Percentiles rank a stretch among this genome's conserved stretches.
Evolutionary conservation across 2,113 vertebrate species (phyloP).

Genomic region (Puffinus mauretanicus): DNA sequence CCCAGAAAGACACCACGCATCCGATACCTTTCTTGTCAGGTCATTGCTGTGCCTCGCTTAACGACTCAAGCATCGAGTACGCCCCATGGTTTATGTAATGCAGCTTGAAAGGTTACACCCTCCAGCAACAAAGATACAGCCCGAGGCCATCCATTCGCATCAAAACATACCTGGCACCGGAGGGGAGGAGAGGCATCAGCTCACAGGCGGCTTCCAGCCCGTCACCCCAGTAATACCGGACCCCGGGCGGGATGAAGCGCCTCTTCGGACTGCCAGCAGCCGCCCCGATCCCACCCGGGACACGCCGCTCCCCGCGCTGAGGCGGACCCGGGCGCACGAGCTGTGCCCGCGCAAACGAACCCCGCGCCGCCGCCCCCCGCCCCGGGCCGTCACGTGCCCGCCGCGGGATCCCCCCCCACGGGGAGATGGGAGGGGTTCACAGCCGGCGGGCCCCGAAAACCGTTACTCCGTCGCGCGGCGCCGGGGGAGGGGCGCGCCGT

Average conservation of each 20-base stretch:
- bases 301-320: neutral
- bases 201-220: neutral
- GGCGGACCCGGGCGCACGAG: rapidly evolving
- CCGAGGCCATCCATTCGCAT: neutral
- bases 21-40: rapidly evolving
- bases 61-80: rapidly evolving
- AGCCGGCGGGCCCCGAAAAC: neutral
- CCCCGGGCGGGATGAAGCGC: rapidly evolving
- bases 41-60: neutral
- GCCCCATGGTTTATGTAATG: neutral
- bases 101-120: neutral
- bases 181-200: rapidly evolving
- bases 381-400: too few species aligned
- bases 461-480: neutral
- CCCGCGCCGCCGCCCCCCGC: neutral
- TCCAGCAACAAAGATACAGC: neutral
- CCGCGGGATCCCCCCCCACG: too few species aligned
- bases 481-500: neutral
- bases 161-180: rapidly evolving
- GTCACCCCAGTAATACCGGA: rapidly evolving
- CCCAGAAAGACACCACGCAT: neutral
- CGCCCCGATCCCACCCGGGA: neutral
- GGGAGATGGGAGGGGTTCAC: neutral
- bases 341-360: neutral
- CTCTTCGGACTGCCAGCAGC: neutral